Base-by-base conservation (phyloP, 1,140 invertebrate genomes). In the Drosophila aff. region DNA sequence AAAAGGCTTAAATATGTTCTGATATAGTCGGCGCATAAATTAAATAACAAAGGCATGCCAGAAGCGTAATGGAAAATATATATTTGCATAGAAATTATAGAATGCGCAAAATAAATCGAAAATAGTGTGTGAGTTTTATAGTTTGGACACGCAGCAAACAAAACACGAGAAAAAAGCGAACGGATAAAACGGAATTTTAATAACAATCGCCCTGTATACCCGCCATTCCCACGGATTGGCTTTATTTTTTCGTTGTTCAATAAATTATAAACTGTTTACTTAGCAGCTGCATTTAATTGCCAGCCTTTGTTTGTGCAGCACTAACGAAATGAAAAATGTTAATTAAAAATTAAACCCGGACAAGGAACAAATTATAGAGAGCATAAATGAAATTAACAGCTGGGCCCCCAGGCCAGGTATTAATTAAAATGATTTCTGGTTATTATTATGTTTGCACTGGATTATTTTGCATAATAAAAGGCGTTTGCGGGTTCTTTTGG, bases 381-480 rank as follows among this genome's bases (percentile, higher is more conserved):
- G 53, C 41, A 79, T 64, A 79, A 80, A 62, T 59, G 31, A 84
- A 87, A 84, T 78, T 77, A 89, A 78, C 76, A 74, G 60, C 64
- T 69, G 75, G 80, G 40, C 50, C 60, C 81, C 81, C 64, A 28
- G 55, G 47, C 53, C 63, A 18, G 41, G 73, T 64, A 81, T 81
- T 90, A 75, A 89, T 90, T 81, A 89, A 89, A 89, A 81, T 67
- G 74, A 79, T 81, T 86, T 89, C 65, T 64, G 81, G 61, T 81
- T 62, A 43, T 76, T 67, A 58, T 59, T 64, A 28, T 76, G 69
- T 78, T 28, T 64, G 55, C 58, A 63, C 23, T n/a, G 63, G 28
- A 44, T 36, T 44, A 44, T 47, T 74, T 65, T 57, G 66, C 43
- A 41, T 62, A 43, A 46, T 80, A 68, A 28, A 79, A 79, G 79